These are phyloP conservation scores for Bradypodion ventrale DNA, from an alignment of 2,797 vertebrate species.

Conservation along the genomic window DNA sequence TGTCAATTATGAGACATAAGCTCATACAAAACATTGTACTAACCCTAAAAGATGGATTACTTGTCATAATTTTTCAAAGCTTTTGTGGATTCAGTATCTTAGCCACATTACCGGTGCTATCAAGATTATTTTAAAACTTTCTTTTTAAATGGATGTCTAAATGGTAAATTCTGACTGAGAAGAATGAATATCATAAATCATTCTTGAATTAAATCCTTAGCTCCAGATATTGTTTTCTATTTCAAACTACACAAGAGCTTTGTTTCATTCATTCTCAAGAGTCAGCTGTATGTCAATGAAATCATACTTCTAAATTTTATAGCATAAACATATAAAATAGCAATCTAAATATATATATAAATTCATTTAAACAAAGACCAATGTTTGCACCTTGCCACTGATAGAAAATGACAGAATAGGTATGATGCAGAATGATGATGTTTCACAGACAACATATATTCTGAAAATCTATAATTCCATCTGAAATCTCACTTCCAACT, in stretches of 20 bases:
- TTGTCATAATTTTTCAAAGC: conserved; percentile 77
- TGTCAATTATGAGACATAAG: conserved; percentile 79
- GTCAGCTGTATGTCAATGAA: background rate
- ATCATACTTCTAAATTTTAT: conserved; percentile 7
- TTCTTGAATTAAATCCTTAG: conserved; percentile 55
- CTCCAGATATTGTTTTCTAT: background rate
- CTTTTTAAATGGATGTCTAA: conserved; percentile 63
- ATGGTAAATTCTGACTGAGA: conserved; percentile 55
- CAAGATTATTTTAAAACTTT: conserved; percentile 75
- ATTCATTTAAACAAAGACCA: background rate
- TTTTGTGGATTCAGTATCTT: conserved; percentile 72
- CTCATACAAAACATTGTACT: conserved; percentile 65
- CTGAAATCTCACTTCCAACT: background rate
- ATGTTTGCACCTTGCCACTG: background rate
- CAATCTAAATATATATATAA: conserved; percentile 11
- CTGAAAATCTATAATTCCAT: background rate
- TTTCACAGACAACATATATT: background rate
- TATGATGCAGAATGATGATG: background rate
- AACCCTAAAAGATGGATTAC: conserved; percentile 78
- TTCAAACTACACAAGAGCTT: background rate
- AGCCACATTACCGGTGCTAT: conserved; percentile 67
- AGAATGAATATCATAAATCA: conserved; percentile 57
- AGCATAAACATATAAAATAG: background rate
- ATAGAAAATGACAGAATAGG: conserved; percentile 1
- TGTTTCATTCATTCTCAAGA: background rate